Evolutionary conservation across 2,797 vertebrate species (phyloP).

Genomic region (Rhinogobio ventralis): DNA sequence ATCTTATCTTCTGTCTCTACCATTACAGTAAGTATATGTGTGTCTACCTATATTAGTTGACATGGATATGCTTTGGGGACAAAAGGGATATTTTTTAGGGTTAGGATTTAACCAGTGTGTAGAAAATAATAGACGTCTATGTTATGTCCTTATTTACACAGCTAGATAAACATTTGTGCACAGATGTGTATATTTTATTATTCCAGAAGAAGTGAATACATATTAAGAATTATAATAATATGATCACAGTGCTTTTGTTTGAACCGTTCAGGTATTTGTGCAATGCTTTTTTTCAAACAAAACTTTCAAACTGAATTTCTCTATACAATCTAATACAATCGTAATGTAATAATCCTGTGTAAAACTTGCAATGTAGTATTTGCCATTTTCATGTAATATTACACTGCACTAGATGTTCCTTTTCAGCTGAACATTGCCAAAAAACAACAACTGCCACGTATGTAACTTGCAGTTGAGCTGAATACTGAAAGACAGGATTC

Average conservation of each 20-base stretch:
- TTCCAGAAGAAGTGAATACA: background rate
- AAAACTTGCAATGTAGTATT: background rate
- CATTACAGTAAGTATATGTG: constrained; percentile 17
- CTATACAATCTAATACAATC: no score
- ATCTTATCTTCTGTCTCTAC: constrained; percentile 7
- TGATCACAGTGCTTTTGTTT: background rate
- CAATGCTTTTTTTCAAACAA: background rate
- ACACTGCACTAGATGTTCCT: background rate
- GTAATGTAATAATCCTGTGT: no score
- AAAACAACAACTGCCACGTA: constrained; percentile 8
- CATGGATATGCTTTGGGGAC: constrained; percentile 43
- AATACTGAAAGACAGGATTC: background rate
- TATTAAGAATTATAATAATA: background rate
- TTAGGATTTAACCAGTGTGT: background rate
- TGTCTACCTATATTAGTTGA: background rate
- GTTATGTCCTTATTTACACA: background rate
- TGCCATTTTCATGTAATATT: background rate
- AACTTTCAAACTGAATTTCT: background rate
- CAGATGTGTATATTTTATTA: background rate
- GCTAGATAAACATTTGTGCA: background rate
- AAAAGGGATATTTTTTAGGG: background rate
- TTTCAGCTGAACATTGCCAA: background rate
- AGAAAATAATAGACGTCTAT: background rate
- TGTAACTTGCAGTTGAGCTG: background rate
- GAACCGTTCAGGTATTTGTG: background rate